Evolutionary conservation across 2,888 invertebrate species (phyloP), one percentile per base, ranked within the genome.

Genomic region (Eurois occulta): DNA sequence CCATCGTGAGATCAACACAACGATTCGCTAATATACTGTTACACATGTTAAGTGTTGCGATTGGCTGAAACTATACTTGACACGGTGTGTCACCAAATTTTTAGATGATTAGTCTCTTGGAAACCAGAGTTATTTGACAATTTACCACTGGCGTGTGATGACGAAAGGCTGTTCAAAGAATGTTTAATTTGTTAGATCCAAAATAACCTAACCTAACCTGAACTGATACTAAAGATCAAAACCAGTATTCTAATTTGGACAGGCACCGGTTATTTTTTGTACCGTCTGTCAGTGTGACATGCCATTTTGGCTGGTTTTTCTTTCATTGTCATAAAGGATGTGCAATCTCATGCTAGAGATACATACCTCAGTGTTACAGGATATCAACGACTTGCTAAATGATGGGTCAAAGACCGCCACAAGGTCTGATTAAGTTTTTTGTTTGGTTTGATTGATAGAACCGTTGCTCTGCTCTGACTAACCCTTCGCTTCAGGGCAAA

Each of bases 341-440:
- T 77, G 80, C 71, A 46, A 21, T 35, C 62, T 64, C n/a, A 71
- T 71, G 62, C 7, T 43, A 52, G 21, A 52, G 65, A 65, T 32
- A 41, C 1, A 0, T 43, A 35, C 24, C 24, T 78, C 65, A 48
- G 2, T 43, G 46, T 60, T 58, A n/a, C n/a, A 66, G 35, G 41
- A 48, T 1, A 55, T 55, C 38, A 46, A 28, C 2, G 35, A n/a
- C 32, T 55, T 55, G 58, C 55, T 75, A 81, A 81, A 60, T 41
- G 35, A 7, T 35, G 28, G 80, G 70, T 67, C 67, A 62, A 11
- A 58, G 70, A 48, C 60, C 78, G 32, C 24, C 35, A 4, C 11
- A 35, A 46, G n/a, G 41, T 38, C 38, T 32, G 43, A 32, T 69
- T 64, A 62, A n/a, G n/a, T 21, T 64, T 38, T 43, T 38, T 32